Conservation (phyloP, 2,888 invertebrate species). For the Leptopterna dolabrata region DNA sequence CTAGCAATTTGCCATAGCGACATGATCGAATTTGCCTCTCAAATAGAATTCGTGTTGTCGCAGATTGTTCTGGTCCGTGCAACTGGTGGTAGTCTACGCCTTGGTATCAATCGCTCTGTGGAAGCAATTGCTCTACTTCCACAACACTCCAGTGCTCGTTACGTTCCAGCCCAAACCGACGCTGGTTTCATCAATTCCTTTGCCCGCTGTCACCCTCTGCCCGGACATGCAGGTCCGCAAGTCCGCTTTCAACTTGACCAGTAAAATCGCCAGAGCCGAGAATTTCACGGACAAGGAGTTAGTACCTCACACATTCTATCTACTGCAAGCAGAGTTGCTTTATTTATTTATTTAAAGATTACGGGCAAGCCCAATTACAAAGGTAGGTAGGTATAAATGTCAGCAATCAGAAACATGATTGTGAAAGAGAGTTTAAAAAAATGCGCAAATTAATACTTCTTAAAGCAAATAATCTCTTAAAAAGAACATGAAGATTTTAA, state of each 20-base stretch:
- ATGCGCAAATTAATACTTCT: too few relatives aligned
- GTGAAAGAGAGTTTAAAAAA: too few relatives aligned
- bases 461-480: too few relatives aligned
- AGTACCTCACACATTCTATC: background rate
- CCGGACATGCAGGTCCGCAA: constrained; percentile 50
- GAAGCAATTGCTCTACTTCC: constrained; percentile 25
- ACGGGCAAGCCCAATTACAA: too few relatives aligned
- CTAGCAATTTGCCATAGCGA: too few relatives aligned
- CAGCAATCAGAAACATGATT: too few relatives aligned
- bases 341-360: background rate
- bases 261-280: background rate
- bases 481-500: too few relatives aligned
- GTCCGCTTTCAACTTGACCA: constrained; percentile 44
- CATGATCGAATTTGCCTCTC: too few relatives aligned
- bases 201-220: constrained; percentile 57
- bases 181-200: constrained; percentile 40
- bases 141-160: constrained; percentile 47
- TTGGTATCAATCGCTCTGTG: background rate
- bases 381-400: too few relatives aligned
- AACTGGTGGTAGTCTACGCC: constrained; percentile 29
- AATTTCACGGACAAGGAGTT: constrained; percentile 37
- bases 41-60: background rate
- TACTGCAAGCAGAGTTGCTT: background rate
- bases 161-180: constrained; percentile 53
- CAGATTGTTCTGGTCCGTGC: constrained; percentile 52